Evolutionary conservation across 2,797 vertebrate species (phyloP), one percentile per base, ranked within the genome.

Genomic region (Lepus townsendii): DNA sequence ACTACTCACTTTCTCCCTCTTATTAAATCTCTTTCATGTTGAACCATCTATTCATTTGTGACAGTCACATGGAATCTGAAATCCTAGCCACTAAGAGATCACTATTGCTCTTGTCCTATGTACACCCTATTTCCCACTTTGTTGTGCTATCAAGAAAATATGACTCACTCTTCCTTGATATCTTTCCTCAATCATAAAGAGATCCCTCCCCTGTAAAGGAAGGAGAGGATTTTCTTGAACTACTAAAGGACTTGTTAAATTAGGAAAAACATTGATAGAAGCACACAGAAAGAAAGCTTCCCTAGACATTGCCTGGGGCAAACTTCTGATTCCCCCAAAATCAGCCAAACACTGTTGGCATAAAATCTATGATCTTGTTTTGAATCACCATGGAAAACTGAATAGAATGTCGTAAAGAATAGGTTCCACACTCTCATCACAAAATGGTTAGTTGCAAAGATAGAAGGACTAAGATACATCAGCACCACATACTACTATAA

Each of bases 221-320:
- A 94, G 60, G n/a, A 68, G n/a, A 62, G 73, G 62, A 52, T 91
- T 93, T 91, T 82, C 94, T 72, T 76, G 35, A 91, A 42, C 88
- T 60, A 42, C 35, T 26, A 14, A 69, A 82, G 84, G 30, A 50
- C 42, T 57, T 86, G 60, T 73, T 69, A 77, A 91, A 27, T n/a
- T 47, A 65, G 35, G 62, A 68, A n/a, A 26, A 52, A 2, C 47
- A 22, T 47, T 30, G 47, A 35, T 62, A 82, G 75, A 90, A 57
- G n/a, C 73, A 71, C 26, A 60, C 17, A 32, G 20, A 38, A 30
- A 20, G 57, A 85, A 83, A n/a, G 7, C 35, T 50, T 35, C 83
- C n/a, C 1, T 7, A 68, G 65, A 60, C 52, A 26, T 27, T 57
- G 47, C 42, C 84, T 47, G 71, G 52, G 62, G 62, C 27, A 60